Evolutionary conservation across 64 coral and sea anemone species (phyloP), one percentile per base, ranked within the genome.

Genomic region (Hydrozoanthus tunicans): DNA sequence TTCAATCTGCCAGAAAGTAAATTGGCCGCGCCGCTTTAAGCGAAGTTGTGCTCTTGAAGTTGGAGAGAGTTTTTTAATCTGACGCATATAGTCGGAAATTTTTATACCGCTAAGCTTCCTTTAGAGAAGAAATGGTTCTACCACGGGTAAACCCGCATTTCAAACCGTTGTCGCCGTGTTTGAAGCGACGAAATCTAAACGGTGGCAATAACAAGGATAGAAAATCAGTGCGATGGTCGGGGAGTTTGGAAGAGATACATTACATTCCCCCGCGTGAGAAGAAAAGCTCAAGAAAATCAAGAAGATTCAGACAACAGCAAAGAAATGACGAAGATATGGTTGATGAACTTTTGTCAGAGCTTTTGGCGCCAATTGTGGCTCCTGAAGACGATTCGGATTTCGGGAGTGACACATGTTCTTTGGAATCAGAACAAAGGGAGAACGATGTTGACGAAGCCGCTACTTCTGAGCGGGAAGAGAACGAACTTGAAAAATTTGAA

Each of bases 291-390:
- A 89, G 53, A 79, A 90, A 80, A 12, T 59, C 13, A 10, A 90
- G 43, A 79, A 90, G 67, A 12, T 59, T 7, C 3, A 90, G 43
- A 32, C 53, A 65, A 53, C 27, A 77, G 6, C 5, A 52, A 17
- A 90, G 89, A 90, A 64, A 64, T 23, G 89, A 90, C 55, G 14
- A 26, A 90, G 89, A 80, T 9, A 90, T 90, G 89, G 76, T 90
- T 24, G 76, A 90, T 17, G 89, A 90, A 79, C 32, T 90, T 75
- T 77, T 90, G 3, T 90, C 59, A 53, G 76, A 90, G 24, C 26
- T 90, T 0, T 25, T 25, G 5, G 54, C 85, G 56, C 89, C 75
- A 4, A 79, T 78, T 12, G 75, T 77, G 4, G 13, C 89, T 13
- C 75, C 89, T n/a, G 89, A 90, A 12, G 75, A 90, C 10, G 76